Percentiles rank a stretch among this genome's conserved stretches.
Evolutionary conservation across 2,888 invertebrate genomes (phyloP).

Genomic region (Archips xylosteana): DNA sequence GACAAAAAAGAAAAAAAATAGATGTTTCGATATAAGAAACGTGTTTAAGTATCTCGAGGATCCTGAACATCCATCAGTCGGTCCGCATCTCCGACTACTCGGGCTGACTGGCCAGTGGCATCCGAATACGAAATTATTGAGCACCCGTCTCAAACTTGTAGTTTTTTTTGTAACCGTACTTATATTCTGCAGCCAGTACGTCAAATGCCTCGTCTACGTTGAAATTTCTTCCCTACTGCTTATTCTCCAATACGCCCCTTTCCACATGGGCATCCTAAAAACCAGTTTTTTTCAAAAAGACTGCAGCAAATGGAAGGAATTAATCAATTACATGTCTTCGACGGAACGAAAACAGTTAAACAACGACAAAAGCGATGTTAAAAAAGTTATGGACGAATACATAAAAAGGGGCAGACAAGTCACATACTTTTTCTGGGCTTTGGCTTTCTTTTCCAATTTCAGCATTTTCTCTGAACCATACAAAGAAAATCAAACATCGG

Average conservation of each 20-base stretch:
- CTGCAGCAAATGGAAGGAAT: constrained; percentile 58
- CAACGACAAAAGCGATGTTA: constrained; percentile 47
- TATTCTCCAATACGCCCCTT: constrained; percentile 66
- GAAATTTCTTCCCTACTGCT: constrained; percentile 55
- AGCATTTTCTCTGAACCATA: constrained; percentile 66
- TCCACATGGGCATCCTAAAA: constrained; percentile 67
- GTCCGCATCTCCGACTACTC: constrained; percentile 61
- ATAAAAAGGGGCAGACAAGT: constrained; percentile 59
- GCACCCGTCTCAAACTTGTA: constrained; percentile 54
- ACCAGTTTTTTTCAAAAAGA: constrained; percentile 61
- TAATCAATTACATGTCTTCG: constrained; percentile 61
- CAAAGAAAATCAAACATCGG: constrained; percentile 57
- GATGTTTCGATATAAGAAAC: constrained; percentile 26
- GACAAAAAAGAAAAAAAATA: constrained; percentile 2
- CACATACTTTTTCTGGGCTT: constrained; percentile 62
- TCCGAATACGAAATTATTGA: constrained; percentile 50
- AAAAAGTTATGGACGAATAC: constrained; percentile 54
- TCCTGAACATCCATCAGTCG: constrained; percentile 61
- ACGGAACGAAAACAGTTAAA: constrained; percentile 57
- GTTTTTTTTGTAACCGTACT: constrained; percentile 55
- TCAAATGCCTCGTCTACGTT: constrained; percentile 59
- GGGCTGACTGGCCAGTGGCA: constrained; percentile 62
- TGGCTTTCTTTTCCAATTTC: constrained; percentile 63
- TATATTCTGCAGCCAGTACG: constrained; percentile 65
- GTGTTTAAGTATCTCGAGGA: constrained; percentile 57